phyloP scores from a whole-genome alignment of 2,113 vertebrate species.

The Gallinago jamesoni region DNA sequence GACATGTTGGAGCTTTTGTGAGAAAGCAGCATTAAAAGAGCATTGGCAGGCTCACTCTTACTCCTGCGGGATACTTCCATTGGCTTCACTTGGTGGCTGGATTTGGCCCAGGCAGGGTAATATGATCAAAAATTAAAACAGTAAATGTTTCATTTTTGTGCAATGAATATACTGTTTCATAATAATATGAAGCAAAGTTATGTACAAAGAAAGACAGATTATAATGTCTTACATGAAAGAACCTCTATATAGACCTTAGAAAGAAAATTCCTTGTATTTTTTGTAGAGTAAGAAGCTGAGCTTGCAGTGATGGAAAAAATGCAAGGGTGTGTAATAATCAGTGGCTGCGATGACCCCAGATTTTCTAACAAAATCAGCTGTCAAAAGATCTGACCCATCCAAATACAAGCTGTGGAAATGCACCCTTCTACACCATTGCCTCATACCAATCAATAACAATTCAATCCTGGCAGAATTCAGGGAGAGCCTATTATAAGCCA shows the following conservation, averaged over 20 bases:
- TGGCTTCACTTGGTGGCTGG: not conserved
- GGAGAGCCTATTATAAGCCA: slow-evolving; percentile 23
- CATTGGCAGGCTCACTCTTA: not conserved
- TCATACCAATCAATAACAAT: slow-evolving; percentile 52
- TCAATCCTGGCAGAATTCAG: slow-evolving; percentile 55
- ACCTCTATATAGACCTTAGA: not conserved
- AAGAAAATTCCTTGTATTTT: not conserved
- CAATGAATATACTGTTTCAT: not conserved
- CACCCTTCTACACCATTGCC: slow-evolving; percentile 48
- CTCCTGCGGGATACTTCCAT: not conserved
- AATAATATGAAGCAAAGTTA: not conserved
- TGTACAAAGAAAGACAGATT: not conserved
- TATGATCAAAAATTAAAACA: not conserved
- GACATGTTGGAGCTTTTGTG: not conserved
- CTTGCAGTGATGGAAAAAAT: slow-evolving; percentile 30
- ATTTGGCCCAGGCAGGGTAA: not conserved
- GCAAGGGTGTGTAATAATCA: slow-evolving; percentile 46
- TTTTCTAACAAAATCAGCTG: slow-evolving; percentile 61
- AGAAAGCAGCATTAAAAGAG: not conserved
- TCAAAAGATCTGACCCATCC: slow-evolving; percentile 43
- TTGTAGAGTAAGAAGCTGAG: slow-evolving; percentile 13
- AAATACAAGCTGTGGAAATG: slow-evolving; percentile 46
- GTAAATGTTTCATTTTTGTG: not conserved
- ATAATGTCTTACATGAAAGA: not conserved
- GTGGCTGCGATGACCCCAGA: not conserved